phyloP scores from a whole-genome alignment of 1,140 invertebrate species.

The Sitobion miscanthi region DNA sequence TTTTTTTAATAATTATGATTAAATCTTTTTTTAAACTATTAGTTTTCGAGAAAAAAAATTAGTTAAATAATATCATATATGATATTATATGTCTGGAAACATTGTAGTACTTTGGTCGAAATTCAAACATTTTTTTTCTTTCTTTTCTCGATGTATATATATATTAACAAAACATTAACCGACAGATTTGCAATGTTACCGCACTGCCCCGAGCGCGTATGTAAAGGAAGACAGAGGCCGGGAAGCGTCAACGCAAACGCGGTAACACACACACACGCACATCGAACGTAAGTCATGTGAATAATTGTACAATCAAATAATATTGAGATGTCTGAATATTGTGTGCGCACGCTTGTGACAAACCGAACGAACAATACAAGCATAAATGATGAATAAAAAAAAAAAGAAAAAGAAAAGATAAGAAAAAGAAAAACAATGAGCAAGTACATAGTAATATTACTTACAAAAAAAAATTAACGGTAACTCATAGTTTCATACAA shows the following conservation, averaged over 20 bases:
- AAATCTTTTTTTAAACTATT: conserved; percentile 49
- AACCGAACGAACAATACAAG: conserved; percentile 41
- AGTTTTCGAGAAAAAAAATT: conserved; percentile 21
- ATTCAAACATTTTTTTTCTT: conserved; percentile 13
- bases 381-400: conserved; percentile 24
- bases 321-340: conserved; percentile 19
- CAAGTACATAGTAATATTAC: conserved; percentile 55
- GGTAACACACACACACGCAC: conserved; percentile 21
- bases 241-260: background rate
- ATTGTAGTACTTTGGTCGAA: conserved; percentile 33
- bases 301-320: background rate
- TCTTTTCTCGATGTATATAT: background rate
- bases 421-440: conserved; percentile 54
- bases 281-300: background rate
- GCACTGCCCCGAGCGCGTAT: background rate
- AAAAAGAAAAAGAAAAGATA: conserved; percentile 31
- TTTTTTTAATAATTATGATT: conserved; percentile 48
- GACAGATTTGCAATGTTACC: background rate
- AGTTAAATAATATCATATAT: background rate
- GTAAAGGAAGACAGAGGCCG: conserved; percentile 43
- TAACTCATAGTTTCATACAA: conserved; percentile 55
- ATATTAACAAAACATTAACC: conserved; percentile 23
- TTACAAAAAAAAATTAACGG: conserved; percentile 55
- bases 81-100: conserved; percentile 20
- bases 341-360: background rate